A percentile compares a stretch with the other conserved stretches of the same genome.
Conservation (phyloP, 2,113 vertebrate species). For the Ancistrus triradiatus region DNA sequence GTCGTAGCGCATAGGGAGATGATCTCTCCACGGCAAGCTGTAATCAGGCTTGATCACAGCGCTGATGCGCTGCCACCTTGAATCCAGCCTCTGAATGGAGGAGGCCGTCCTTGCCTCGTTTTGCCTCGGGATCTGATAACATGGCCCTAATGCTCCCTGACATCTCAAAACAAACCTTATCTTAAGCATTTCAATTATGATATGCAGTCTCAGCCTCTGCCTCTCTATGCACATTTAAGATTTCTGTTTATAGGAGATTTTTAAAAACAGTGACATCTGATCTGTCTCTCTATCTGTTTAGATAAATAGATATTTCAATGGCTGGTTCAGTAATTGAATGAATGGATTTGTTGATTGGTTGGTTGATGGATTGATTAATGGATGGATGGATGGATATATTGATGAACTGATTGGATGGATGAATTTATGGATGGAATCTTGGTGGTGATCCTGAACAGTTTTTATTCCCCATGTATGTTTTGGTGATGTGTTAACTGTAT, state of each 20-base stretch:
- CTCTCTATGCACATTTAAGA: neutral
- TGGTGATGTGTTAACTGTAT: no score
- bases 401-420: no score
- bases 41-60: conserved; percentile 69
- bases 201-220: conserved; percentile 14
- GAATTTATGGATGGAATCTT: no score
- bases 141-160: conserved; percentile 55
- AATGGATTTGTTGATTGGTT: no score
- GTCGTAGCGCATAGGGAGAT: conserved; percentile 35
- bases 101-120: conserved; percentile 59
- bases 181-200: conserved; percentile 66
- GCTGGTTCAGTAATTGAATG: neutral
- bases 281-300: neutral
- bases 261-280: no score
- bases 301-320: neutral
- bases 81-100: conserved; percentile 57
- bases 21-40: conserved; percentile 42
- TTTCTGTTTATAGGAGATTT: no score
- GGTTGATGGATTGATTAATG: no score
- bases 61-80: conserved; percentile 66
- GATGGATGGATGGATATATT: no score
- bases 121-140: conserved; percentile 56
- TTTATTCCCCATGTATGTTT: no score
- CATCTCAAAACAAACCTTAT: conserved; percentile 65
- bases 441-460: no score